These are phyloP conservation scores for Coelopa pilipes DNA, from an alignment of 2,888 invertebrate species.

Conservation along the genomic window DNA sequence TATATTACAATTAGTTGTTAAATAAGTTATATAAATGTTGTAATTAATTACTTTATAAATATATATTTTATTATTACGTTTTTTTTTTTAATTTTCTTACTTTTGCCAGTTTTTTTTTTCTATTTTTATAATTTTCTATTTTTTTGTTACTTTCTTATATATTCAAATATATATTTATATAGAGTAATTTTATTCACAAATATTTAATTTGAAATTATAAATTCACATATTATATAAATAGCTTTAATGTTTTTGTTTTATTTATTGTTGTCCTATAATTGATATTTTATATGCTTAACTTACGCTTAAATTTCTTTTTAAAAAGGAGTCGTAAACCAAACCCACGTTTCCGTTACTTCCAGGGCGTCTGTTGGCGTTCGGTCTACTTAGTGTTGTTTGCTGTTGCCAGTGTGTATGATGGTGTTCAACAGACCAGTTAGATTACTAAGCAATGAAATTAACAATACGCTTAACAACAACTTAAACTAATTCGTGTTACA, in stretches of 20 bases:
- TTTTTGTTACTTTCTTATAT: conserved; percentile 31
- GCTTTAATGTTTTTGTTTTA: not conserved
- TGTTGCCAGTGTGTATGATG: not conserved
- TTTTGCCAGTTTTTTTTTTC: conserved; percentile 32
- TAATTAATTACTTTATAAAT: conserved; percentile 32
- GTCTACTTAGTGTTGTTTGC: too few species aligned
- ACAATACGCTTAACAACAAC: conserved; percentile 31
- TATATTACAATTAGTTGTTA: conserved; percentile 33
- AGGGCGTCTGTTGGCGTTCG: too few species aligned
- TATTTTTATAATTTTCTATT: conserved; percentile 37
- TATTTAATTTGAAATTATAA: conserved; percentile 28
- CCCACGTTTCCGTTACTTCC: not conserved
- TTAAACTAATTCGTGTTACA: conserved; percentile 17
- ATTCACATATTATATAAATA: conserved; percentile 25
- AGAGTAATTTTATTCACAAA: conserved; percentile 24
- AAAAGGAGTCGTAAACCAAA: conserved; percentile 14
- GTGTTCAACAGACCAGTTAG: conserved; percentile 11
- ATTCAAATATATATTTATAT: conserved; percentile 31
- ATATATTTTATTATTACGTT: conserved; percentile 21
- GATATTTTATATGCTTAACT: conserved; percentile 22
- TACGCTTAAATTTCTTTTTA: conserved; percentile 18
- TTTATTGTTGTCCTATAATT: conserved; percentile 19
- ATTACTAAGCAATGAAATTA: conserved; percentile 21
- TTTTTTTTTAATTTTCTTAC: conserved; percentile 34
- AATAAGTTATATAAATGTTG: conserved; percentile 33